These are phyloP conservation scores for Thaleichthys pacificus DNA, from an alignment of 2,797 vertebrate species.

Conservation along the genomic window DNA sequence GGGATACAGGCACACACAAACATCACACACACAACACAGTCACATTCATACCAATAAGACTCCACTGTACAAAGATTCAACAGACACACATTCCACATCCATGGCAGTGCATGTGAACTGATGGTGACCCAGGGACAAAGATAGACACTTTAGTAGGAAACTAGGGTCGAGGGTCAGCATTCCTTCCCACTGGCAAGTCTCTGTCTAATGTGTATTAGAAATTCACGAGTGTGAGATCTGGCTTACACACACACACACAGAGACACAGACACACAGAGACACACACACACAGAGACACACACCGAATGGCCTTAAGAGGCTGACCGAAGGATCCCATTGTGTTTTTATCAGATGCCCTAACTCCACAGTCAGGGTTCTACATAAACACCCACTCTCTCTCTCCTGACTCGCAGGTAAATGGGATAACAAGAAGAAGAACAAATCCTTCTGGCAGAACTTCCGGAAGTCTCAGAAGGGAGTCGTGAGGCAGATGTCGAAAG, in stretches of 20 bases:
- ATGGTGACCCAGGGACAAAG: neutral
- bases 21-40: neutral
- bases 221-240: neutral
- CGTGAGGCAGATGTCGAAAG: slow-evolving; percentile 92
- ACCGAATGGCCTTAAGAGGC: too few relatives aligned
- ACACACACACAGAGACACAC: neutral
- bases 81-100: neutral
- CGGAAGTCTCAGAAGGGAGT: slow-evolving; percentile 92
- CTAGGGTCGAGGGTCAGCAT: neutral
- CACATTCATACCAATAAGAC: neutral
- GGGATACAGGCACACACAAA: neutral
- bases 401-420: slow-evolving; percentile 83
- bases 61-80: neutral
- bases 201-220: neutral
- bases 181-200: neutral
- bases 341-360: neutral
- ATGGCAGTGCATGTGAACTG: neutral
- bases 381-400: neutral
- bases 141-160: neutral
- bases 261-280: neutral
- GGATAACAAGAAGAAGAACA: slow-evolving; percentile 98
- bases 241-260: neutral
- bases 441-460: slow-evolving; percentile 98
- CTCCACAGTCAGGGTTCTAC: too few relatives aligned
- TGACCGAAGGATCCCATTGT: too few relatives aligned